These are phyloP conservation scores for Apus apus DNA, from an alignment of 2,113 vertebrate species.

Conservation along the genomic window DNA sequence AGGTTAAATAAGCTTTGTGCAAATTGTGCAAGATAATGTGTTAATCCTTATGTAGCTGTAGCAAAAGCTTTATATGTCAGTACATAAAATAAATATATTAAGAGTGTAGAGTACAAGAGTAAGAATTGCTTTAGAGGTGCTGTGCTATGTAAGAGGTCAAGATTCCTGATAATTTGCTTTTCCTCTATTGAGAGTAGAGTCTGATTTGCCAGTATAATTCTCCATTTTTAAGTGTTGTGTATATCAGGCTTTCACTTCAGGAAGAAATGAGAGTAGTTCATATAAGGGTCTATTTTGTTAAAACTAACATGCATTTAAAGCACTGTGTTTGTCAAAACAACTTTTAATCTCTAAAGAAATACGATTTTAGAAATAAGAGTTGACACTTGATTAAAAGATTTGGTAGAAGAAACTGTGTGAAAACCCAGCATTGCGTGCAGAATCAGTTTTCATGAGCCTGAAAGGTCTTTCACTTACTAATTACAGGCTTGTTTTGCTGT, in stretches of 20 bases:
- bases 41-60: accelerated
- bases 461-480: background rate
- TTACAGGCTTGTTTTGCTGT: background rate
- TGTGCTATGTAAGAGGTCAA: background rate
- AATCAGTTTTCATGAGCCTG: background rate
- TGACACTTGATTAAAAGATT: background rate
- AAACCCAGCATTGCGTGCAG: background rate
- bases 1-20: background rate
- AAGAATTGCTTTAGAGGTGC: background rate
- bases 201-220: background rate
- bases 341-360: background rate
- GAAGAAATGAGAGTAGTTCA: background rate
- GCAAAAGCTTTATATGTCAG: background rate
- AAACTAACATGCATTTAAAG: background rate
- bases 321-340: background rate
- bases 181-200: background rate
- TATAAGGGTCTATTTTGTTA: background rate
- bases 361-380: background rate
- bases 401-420: background rate
- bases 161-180: background rate
- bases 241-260: background rate
- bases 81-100: background rate
- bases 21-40: background rate
- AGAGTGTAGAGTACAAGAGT: background rate
- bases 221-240: background rate